Evolutionary conservation across 2,888 invertebrate genomes (phyloP).

Genomic region (Rhagium mordax): DNA sequence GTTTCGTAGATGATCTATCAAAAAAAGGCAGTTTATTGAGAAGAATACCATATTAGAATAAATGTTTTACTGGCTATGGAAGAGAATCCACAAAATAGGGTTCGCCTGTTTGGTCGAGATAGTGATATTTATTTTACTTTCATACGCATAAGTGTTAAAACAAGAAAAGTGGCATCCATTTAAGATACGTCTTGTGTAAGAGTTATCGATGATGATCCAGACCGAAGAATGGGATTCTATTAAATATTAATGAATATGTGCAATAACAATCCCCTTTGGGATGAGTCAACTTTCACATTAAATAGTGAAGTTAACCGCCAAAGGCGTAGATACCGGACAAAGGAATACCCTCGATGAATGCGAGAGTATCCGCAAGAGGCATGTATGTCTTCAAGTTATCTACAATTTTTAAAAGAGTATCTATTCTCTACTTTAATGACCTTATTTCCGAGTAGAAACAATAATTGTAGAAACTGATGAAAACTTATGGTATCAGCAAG

Average conservation of each 20-base stretch:
- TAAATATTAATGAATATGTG: not conserved
- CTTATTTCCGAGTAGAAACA: too few species aligned
- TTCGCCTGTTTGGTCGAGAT: slow-evolving; percentile 4
- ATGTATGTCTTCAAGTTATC: too few species aligned
- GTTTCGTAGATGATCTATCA: slow-evolving; percentile 11
- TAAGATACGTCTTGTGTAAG: too few species aligned
- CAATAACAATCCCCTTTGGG: not conserved
- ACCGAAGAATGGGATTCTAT: slow-evolving; percentile 7
- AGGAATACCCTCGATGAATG: not conserved
- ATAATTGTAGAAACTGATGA: too few species aligned
- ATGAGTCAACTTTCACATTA: not conserved
- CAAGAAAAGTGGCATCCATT: not conserved
- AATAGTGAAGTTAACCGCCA: not conserved
- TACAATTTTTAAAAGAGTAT: too few species aligned
- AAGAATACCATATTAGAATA: not conserved
- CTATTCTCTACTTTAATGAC: too few species aligned
- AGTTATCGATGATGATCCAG: too few species aligned
- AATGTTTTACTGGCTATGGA: slow-evolving; percentile 1
- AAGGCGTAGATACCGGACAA: not conserved
- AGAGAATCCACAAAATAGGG: slow-evolving; percentile 5
- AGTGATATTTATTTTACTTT: not conserved
- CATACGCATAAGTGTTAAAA: not conserved
- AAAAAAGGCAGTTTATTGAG: not conserved
- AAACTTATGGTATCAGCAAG: too few species aligned
- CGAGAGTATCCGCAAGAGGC: not conserved